Percentiles rank a stretch among this genome's conserved stretches.
Evolutionary conservation across 2,888 invertebrate species (phyloP).

Genomic region (Theretra japonica): DNA sequence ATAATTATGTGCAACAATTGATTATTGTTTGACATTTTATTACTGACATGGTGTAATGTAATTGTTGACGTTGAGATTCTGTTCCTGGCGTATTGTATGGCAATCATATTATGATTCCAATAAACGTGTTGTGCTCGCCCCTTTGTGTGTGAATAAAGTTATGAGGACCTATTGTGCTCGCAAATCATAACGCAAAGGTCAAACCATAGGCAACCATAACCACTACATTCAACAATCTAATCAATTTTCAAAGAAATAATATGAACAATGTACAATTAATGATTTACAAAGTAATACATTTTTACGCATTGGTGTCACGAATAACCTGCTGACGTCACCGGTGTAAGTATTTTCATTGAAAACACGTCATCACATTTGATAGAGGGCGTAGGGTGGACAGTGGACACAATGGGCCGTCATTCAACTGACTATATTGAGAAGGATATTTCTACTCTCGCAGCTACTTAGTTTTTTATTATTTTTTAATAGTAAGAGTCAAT

Average conservation of each 20-base stretch:
- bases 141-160: not conserved
- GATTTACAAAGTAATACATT: not conserved
- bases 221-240: not conserved
- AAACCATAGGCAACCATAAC: constrained; percentile 29
- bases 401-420: not conserved
- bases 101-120: not conserved
- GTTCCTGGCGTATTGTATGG: not conserved
- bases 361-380: not conserved
- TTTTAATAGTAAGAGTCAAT: no score
- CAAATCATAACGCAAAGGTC: constrained; percentile 15
- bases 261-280: no score
- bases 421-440: not conserved
- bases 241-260: no score
- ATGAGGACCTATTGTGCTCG: not conserved
- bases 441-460: no score
- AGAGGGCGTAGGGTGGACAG: not conserved
- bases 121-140: not conserved
- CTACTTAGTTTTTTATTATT: no score
- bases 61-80: not conserved
- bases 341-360: not conserved
- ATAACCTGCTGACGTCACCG: not conserved
- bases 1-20: no score
- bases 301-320: not conserved
- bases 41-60: no score
- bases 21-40: no score